Percentiles rank a stretch among this genome's conserved stretches.
Conservation (phyloP, 2,888 invertebrate genomes). For the Sphaeridia pumilis region DNA sequence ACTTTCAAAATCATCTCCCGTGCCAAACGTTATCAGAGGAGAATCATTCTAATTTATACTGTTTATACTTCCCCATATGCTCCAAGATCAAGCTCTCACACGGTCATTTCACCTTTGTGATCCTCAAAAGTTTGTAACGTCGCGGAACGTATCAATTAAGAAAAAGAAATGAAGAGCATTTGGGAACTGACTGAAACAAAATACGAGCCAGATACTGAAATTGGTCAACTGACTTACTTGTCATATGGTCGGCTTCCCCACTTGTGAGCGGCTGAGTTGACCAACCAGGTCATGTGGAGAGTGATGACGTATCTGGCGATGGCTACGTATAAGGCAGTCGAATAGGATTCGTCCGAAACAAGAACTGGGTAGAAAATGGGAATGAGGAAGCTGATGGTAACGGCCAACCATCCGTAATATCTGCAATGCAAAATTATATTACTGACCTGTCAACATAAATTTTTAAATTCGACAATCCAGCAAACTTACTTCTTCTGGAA, state of each 20-base stretch:
- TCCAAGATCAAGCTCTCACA: no score
- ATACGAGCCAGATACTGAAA: no score
- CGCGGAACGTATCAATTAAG: no score
- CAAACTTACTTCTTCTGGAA: slow-evolving; percentile 65
- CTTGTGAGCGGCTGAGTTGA: slow-evolving; percentile 90
- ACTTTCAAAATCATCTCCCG: no score
- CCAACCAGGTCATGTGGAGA: slow-evolving; percentile 82
- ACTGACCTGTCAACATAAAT: not conserved
- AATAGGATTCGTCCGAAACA: slow-evolving; percentile 68
- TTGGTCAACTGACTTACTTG: slow-evolving; percentile 37
- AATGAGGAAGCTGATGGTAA: slow-evolving; percentile 30
- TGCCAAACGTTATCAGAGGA: no score
- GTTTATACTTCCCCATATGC: no score
- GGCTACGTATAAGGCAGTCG: slow-evolving; percentile 66
- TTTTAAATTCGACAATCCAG: not conserved
- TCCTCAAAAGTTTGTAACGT: no score
- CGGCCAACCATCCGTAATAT: slow-evolving; percentile 31
- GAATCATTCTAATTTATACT: no score
- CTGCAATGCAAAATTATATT: slow-evolving; percentile 13
- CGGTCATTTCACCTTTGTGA: no score
- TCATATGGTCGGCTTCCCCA: slow-evolving; percentile 71
- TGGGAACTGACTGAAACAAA: no score
- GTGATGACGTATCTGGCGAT: slow-evolving; percentile 70
- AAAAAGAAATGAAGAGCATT: no score
- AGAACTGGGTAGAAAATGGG: slow-evolving; percentile 65